Base-by-base conservation (phyloP, 2,113 vertebrate genomes). In the Daboia siamensis region DNA sequence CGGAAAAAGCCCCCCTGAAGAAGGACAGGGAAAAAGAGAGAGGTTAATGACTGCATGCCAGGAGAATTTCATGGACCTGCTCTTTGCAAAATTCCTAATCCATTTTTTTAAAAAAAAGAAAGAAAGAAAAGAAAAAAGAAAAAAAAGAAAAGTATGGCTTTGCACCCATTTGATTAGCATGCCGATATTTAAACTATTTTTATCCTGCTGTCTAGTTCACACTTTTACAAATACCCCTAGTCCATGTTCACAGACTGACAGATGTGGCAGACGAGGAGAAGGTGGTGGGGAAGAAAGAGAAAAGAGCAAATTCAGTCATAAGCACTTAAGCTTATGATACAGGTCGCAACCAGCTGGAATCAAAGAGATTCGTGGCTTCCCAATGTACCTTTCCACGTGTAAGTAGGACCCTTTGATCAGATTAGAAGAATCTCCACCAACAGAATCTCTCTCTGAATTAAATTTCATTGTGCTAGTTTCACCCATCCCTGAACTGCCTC, bases 1-100 rank as follows among this genome's bases (percentile, higher is more conserved):
- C 98, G 21, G 99, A 99, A 97, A 99, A 99, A 93, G 99, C 99
- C 93, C 99, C 99, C 97, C 99, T 99, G 95, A 96, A 90, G 95
- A 91, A 94, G 86, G 88, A 89, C 92, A 96, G 94, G 96, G 87
- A 95, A 90, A 93, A 88, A 54, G 26, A 55, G 26, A 88, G n/a
- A 1, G 96, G 93, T 94, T 93, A 96, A 93, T 96, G 97, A 94
- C 97, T 96, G 95, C 93, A 91, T 20, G 92, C 90, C 88, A 10
- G 80, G 48, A 80, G 17, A 89, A 92, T 39, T 33, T 54, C 10
- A 39, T 80, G 29, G 29, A 12, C 74, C 64, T 4, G 9, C 13
- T 69, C 39, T 21, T 54, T 56, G 74, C 33, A 56, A 13, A 59
- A 48, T 29, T 48, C 80, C n/a, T 80, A 24, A 13, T 6, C 24